Evolutionary conservation across 2,113 vertebrate species (phyloP), one percentile per base, ranked within the genome.

Genomic region (Hystrix cristata): DNA sequence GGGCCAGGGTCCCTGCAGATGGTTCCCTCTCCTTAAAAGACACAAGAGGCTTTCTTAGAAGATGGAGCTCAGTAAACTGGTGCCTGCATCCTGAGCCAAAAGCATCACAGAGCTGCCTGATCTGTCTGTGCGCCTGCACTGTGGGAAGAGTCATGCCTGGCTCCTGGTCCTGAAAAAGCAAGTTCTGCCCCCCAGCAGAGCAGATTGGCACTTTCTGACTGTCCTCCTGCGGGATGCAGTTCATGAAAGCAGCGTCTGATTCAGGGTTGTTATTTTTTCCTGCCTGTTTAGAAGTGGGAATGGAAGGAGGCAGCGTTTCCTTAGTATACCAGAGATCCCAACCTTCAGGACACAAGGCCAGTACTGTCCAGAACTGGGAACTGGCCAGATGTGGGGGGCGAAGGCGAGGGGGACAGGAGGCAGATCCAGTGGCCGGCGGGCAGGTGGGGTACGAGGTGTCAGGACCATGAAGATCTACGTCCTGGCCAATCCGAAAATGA

Each of bases 171-270:
- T 90, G 67, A 64, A 38, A 93, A 97, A 96, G 78, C 89, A 96
- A 71, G 46, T 64, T 84, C 78, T 91, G 65, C 92, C 87, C 87
- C 88, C 88, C 85, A 25, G 34, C 59, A 38, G 92, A 93, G 90
- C 72, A 69, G 94, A 92, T 90, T 71, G 29, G 67, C 90, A 91
- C 90, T 80, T 96, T 95, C 92, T 89, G 87, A 83, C 87, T 80
- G 87, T 90, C 92, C 81, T 80, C 59, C 88, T 72, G 2, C 18
- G 94, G 95, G 90, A 79, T 10, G 25, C 59, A 78, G 88, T 48
- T 65, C 82, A 90, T 94, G 95, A 96, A 97, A 97, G 87, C 87
- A 19, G 92, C 81, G 94, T 90, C 80, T 97, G 92, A 95, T 94
- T 95, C 78, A 9, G 88, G 43, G 80, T 71, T 95, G 92, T 96